Base-by-base conservation (phyloP, 2,113 vertebrate species). In the Neotoma lepida region DNA sequence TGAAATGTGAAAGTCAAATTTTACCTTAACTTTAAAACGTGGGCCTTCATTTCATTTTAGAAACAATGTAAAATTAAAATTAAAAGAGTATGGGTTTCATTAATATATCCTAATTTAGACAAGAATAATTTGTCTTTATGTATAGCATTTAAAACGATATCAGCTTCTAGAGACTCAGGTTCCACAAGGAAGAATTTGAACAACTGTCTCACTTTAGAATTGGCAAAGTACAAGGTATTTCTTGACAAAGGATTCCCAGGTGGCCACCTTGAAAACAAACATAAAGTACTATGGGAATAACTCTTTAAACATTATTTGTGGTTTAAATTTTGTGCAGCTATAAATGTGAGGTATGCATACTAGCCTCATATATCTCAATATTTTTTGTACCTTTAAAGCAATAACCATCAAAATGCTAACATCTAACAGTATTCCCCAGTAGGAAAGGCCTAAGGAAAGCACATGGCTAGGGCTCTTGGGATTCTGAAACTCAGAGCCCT, bases 91-190 rank as follows among this genome's bases (percentile, higher is more conserved):
- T 66, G 41, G 46, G 63, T 77, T 93, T 94, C 80, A 71, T 86
- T 88, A 96, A 88, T 93, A 94, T 26, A 82, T n/a, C 24, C 22
- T 39, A 61, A 86, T 96, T 96, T 90, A 93, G 84, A 93, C 46
- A 86, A 92, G 58, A 94, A 88, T 89, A 93, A 95, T 93, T 95
- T 49, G 24, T 74, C 94, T 82, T 97, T 95, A 94, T 91, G 95
- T 93, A 92, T 18, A 95, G 41, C 24, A 70, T 95, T 95, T 96
- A 91, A 93, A 96, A 88, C 24, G 85, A 81, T n/a, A 94, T 91
- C 71, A 73, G 54, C 73, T 93, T 93, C 94, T 85, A 88, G 33
- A 86, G 39, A 71, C 56, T 80, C 8, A 35, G 51, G 39, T 85
- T 91, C 26, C 26, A 58, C 22, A 94, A 94, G 14, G 66, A 91